Percentiles rank a stretch among this genome's conserved stretches.
Evolutionary conservation across 1,140 invertebrate genomes (phyloP).

Genomic region (Drosophila cardini): DNA sequence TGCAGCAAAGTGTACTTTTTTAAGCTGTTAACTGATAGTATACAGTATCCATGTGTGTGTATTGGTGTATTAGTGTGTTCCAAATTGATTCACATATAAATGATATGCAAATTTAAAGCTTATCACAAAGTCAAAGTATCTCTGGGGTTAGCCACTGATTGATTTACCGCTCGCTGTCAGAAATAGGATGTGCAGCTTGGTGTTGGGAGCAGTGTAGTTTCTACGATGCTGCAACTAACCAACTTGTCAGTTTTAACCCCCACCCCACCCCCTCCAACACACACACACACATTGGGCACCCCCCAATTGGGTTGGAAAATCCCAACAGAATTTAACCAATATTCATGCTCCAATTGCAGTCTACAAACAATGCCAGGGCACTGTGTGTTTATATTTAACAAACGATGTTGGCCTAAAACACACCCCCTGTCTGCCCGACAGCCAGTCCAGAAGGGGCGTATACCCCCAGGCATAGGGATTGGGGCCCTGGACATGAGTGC

Average conservation of each 20-base stretch:
- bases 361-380: constrained; percentile 68
- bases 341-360: constrained; percentile 81
- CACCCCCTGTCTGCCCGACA: neutral
- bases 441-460: neutral
- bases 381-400: constrained; percentile 80
- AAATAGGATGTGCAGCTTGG: too few species aligned
- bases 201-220: constrained; percentile 6
- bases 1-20: constrained; percentile 2
- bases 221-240: constrained; percentile 34
- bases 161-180: constrained; percentile 49
- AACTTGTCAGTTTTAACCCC: constrained; percentile 35
- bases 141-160: constrained; percentile 51
- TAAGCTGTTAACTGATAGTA: constrained; percentile 1
- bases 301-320: neutral
- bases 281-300: neutral
- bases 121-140: constrained; percentile 40
- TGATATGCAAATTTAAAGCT: constrained; percentile 41
- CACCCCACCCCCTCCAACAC: neutral
- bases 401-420: constrained; percentile 54
- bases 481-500: constrained; percentile 51
- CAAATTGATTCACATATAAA: constrained; percentile 21
- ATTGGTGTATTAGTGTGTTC: neutral
- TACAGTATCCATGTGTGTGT: neutral
- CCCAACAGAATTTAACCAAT: constrained; percentile 49
- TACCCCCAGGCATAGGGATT: neutral